Percentiles rank a stretch among this genome's conserved stretches.
phyloP scores from a whole-genome alignment of 2,113 vertebrate genomes.

The Alectura lathami region DNA sequence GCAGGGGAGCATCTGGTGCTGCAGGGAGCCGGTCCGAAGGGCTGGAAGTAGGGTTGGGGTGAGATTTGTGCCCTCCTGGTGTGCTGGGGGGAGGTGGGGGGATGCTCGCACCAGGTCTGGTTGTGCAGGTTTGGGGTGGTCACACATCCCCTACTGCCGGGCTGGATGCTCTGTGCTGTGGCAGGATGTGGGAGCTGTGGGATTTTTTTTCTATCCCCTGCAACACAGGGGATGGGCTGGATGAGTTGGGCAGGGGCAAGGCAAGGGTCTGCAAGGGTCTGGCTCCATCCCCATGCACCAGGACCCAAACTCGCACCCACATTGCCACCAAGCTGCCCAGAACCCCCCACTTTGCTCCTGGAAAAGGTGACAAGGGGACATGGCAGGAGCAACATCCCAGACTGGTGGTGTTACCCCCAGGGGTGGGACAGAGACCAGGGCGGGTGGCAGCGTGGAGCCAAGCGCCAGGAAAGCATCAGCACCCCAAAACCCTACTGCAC shows the following conservation, averaged over 20 bases:
- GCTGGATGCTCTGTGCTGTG: neutral
- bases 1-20: neutral
- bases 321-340: neutral
- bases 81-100: accelerated
- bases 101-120: neutral
- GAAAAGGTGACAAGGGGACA: accelerated
- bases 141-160: accelerated
- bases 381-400: neutral
- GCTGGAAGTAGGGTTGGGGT: neutral
- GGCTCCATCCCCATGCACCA: accelerated
- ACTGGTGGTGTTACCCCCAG: accelerated
- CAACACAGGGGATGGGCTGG: neutral
- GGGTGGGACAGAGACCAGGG: accelerated
- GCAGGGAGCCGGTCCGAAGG: neutral
- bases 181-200: accelerated
- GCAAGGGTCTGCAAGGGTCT: no score
- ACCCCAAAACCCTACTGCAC: neutral
- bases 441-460: no score
- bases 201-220: neutral
- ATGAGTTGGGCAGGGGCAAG: neutral
- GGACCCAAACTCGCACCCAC: neutral
- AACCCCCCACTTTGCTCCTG: neutral
- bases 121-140: neutral
- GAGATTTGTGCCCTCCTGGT: neutral
- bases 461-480: neutral